A percentile compares a stretch with the other conserved stretches of the same genome.
phyloP scores from a whole-genome alignment of 1,140 invertebrate genomes.

The Drosophila auraria region DNA sequence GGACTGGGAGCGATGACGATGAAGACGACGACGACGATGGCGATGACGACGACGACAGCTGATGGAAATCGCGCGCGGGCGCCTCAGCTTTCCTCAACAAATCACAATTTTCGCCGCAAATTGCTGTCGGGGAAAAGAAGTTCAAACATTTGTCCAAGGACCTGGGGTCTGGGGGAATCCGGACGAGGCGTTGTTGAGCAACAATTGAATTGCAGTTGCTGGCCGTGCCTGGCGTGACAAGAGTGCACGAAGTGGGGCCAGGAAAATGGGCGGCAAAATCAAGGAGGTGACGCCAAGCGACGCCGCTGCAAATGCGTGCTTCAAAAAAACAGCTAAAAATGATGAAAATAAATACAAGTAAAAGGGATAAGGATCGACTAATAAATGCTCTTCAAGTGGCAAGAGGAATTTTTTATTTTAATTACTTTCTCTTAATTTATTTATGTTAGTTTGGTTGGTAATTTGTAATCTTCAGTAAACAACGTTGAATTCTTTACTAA shows the following conservation, averaged over 20 bases:
- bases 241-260: slow-evolving; percentile 55
- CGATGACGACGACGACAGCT: slow-evolving; percentile 65
- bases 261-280: slow-evolving; percentile 3
- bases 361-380: not conserved
- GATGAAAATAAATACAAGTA: slow-evolving; percentile 10
- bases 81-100: slow-evolving; percentile 61
- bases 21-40: slow-evolving; percentile 11
- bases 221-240: slow-evolving; percentile 79
- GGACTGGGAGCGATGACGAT: slow-evolving; percentile 21
- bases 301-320: slow-evolving; percentile 59
- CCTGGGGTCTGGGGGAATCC: not conserved
- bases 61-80: slow-evolving; percentile 75
- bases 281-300: slow-evolving; percentile 11
- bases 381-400: too few species aligned
- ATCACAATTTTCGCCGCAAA: slow-evolving; percentile 83
- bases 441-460: too few species aligned
- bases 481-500: too few species aligned
- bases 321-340: slow-evolving; percentile 29
- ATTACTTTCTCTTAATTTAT: too few species aligned
- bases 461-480: too few species aligned
- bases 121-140: slow-evolving; percentile 77
- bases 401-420: too few species aligned
- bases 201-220: slow-evolving; percentile 82
- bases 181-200: slow-evolving; percentile 50
- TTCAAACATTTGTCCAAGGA: slow-evolving; percentile 73